Percentiles rank a stretch among this genome's conserved stretches.
Evolutionary conservation across 2,797 vertebrate genomes (phyloP).

Genomic region (Poecilia picta): DNA sequence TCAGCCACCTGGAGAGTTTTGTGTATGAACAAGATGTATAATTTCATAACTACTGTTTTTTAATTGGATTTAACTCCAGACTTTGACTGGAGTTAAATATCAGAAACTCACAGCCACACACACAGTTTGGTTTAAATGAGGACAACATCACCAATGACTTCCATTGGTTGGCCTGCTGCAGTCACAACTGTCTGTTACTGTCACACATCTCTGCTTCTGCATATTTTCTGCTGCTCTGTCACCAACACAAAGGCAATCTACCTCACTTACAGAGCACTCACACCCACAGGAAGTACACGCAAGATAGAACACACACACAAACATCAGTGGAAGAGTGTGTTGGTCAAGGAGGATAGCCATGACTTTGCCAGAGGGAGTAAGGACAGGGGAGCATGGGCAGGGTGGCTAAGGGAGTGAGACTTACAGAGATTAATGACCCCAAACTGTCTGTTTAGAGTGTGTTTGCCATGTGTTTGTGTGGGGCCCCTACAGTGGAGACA

Average conservation of each 20-base stretch:
- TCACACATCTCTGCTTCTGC: constrained; percentile 23
- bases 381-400: constrained; percentile 51
- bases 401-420: constrained; percentile 44
- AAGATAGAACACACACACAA: constrained; percentile 36
- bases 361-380: constrained; percentile 77
- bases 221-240: constrained; percentile 15
- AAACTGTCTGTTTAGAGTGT: constrained; percentile 52
- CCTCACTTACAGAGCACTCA: constrained; percentile 22
- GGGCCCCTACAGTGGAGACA: constrained; percentile 41
- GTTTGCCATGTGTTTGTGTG: constrained; percentile 20
- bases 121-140: not conserved
- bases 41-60: not conserved
- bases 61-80: not conserved
- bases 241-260: not conserved
- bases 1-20: not conserved
- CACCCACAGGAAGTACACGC: constrained; percentile 13
- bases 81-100: not conserved
- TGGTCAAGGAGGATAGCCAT: constrained; percentile 68
- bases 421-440: constrained; percentile 75
- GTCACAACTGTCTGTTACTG: constrained; percentile 13
- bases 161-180: constrained; percentile 39
- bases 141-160: constrained; percentile 47
- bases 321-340: constrained; percentile 26
- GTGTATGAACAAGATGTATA: not conserved
- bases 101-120: not conserved